phyloP scores from a whole-genome alignment of 2,888 invertebrate genomes.

The Drosophila conformis region DNA sequence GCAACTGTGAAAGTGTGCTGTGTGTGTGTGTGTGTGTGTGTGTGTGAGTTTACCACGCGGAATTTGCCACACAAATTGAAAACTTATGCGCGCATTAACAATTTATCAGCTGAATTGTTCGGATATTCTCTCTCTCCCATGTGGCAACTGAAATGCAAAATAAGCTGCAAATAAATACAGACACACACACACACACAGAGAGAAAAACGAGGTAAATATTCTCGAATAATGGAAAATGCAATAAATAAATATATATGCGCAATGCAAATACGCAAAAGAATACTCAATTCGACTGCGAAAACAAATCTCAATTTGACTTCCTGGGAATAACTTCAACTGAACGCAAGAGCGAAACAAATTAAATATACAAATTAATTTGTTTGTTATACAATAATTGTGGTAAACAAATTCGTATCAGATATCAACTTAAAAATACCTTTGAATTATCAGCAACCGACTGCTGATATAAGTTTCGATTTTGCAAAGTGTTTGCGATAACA shows the following conservation, averaged over 20 bases:
- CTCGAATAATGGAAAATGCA: slow-evolving; percentile 60
- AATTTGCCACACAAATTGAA: slow-evolving; percentile 77
- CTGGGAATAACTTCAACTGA: neutral
- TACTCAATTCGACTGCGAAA: slow-evolving; percentile 11
- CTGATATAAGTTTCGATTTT: slow-evolving; percentile 11
- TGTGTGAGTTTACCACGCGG: slow-evolving; percentile 45
- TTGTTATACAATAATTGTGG: neutral
- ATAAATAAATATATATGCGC: slow-evolving; percentile 35
- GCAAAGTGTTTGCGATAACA: slow-evolving; percentile 19
- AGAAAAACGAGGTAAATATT: slow-evolving; percentile 15
- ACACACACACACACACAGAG: neutral
- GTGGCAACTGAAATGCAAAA: slow-evolving; percentile 58
- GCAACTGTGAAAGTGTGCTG: slow-evolving; percentile 14
- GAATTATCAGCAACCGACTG: slow-evolving; percentile 4
- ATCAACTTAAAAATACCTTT: neutral
- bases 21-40: slow-evolving; percentile 21
- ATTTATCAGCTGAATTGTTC: slow-evolving; percentile 74
- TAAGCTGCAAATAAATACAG: slow-evolving; percentile 16
- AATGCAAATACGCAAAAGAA: slow-evolving; percentile 21
- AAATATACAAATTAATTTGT: slow-evolving; percentile 1
- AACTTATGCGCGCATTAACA: slow-evolving; percentile 79
- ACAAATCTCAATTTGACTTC: slow-evolving; percentile 3
- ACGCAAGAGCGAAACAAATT: neutral
- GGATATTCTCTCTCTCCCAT: slow-evolving; percentile 45
- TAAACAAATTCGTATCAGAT: slow-evolving; percentile 1